phyloP scores from a whole-genome alignment of 2,113 vertebrate species.

The Sarotherodon lohbergeri region DNA sequence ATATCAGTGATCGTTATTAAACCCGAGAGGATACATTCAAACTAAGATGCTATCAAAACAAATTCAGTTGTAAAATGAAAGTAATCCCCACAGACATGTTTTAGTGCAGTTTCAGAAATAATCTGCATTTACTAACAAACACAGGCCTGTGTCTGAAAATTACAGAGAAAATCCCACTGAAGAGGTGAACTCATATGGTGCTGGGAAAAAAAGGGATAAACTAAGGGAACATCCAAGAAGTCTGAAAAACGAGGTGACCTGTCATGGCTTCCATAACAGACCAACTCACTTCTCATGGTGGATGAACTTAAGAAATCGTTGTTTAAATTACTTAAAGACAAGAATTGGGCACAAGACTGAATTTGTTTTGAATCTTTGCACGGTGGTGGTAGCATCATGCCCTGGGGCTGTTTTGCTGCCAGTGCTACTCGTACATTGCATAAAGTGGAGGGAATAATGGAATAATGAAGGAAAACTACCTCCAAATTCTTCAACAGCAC shows the following conservation, averaged over 20 bases:
- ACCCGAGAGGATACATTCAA: neutral
- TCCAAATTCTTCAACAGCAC: neutral
- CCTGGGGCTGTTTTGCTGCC: neutral
- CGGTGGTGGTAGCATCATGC: neutral
- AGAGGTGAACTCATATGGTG: neutral
- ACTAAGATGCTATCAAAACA: neutral
- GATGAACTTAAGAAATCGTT: accelerated
- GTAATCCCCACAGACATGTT: neutral
- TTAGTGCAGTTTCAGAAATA: neutral
- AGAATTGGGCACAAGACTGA: neutral
- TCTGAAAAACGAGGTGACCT: accelerated
- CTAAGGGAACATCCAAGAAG: neutral
- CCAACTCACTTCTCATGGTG: neutral
- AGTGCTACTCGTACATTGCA: accelerated
- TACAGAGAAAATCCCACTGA: neutral
- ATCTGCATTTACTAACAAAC: neutral
- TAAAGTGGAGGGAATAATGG: accelerated
- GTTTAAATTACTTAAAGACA: neutral
- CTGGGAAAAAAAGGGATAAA: accelerated
- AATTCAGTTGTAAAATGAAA: neutral
- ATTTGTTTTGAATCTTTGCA: neutral
- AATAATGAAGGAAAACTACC: neutral
- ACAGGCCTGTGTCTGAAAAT: accelerated
- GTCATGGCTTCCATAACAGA: accelerated
- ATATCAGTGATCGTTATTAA: neutral